Conservation (phyloP, 37 sponge, comb jelly and placozoan genomes). For the Haliclona indistincta region DNA sequence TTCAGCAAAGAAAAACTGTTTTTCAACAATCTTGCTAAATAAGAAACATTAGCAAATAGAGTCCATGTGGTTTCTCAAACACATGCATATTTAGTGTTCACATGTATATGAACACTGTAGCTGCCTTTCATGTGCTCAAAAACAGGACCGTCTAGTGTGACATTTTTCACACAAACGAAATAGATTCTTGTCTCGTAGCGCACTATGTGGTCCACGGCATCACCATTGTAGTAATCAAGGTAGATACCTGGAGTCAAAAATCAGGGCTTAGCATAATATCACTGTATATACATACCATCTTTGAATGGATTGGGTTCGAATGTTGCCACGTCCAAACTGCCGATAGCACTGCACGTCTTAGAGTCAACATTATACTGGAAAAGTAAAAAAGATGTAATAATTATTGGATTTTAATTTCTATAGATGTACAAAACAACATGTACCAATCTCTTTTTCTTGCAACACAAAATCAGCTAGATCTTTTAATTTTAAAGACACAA, state of each 20-base stretch:
- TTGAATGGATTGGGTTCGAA: conserved; percentile 50
- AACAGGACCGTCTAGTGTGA: conserved; percentile 18
- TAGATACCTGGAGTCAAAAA: conserved; percentile 35
- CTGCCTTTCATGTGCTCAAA: conserved; percentile 66
- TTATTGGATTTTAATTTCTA: background rate
- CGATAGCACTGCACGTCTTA: conserved; percentile 25
- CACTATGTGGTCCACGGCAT: conserved; percentile 46
- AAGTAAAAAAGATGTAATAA: background rate
- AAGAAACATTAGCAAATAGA: background rate
- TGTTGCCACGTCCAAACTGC: conserved; percentile 30
- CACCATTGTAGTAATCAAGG: conserved; percentile 57
- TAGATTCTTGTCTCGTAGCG: conserved; percentile 50
- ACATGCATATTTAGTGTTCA: conserved; percentile 57
- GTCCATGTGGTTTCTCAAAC: background rate
- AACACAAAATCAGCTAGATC: background rate
- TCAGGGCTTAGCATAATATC: background rate
- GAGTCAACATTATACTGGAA: background rate
- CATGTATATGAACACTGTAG: conserved; percentile 40
- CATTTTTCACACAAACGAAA: conserved; percentile 27
- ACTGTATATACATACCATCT: conserved; percentile 45
- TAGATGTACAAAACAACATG: background rate
- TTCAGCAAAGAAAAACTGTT: too few relatives aligned
- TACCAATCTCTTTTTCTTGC: background rate
- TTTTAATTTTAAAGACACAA: background rate
- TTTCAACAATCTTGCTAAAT: too few relatives aligned